Evolutionary conservation across 2,797 vertebrate species (phyloP).

Genomic region (Anabas testudineus): DNA sequence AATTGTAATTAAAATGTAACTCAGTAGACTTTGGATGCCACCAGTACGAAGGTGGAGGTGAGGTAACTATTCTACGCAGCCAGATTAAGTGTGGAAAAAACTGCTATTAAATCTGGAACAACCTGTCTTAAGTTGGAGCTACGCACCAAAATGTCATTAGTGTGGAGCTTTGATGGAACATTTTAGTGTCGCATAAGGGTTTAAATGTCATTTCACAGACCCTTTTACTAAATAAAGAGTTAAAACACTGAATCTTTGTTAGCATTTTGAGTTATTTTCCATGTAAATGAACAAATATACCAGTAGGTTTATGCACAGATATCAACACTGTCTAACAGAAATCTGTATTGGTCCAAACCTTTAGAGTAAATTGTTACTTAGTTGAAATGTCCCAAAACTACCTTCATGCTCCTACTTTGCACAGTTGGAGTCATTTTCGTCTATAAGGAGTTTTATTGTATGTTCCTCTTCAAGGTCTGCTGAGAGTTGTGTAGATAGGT

Average conservation of each 20-base stretch:
- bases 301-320: slow-evolving; percentile 2
- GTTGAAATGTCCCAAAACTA: background rate
- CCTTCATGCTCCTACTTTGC: background rate
- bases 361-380: background rate
- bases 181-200: slow-evolving; percentile 13
- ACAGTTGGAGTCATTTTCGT: background rate
- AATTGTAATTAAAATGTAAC: slow-evolving; percentile 17
- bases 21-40: slow-evolving; percentile 2
- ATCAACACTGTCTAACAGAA: background rate
- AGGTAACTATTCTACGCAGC: slow-evolving; percentile 15
- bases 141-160: slow-evolving; percentile 31
- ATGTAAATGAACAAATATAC: slow-evolving; percentile 15
- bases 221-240: background rate
- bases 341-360: slow-evolving; percentile 4
- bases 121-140: slow-evolving; percentile 25
- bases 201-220: slow-evolving; percentile 25
- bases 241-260: slow-evolving; percentile 13
- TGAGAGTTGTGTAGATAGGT: slow-evolving; percentile 90
- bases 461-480: slow-evolving; percentile 80
- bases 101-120: slow-evolving; percentile 19
- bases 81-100: slow-evolving; percentile 38
- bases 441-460: background rate
- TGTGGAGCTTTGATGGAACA: slow-evolving; percentile 36
- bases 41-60: slow-evolving; percentile 12
- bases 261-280: background rate